Base-by-base conservation (phyloP, 1,140 invertebrate genomes). In the Pseudachorutes palmiensis region DNA sequence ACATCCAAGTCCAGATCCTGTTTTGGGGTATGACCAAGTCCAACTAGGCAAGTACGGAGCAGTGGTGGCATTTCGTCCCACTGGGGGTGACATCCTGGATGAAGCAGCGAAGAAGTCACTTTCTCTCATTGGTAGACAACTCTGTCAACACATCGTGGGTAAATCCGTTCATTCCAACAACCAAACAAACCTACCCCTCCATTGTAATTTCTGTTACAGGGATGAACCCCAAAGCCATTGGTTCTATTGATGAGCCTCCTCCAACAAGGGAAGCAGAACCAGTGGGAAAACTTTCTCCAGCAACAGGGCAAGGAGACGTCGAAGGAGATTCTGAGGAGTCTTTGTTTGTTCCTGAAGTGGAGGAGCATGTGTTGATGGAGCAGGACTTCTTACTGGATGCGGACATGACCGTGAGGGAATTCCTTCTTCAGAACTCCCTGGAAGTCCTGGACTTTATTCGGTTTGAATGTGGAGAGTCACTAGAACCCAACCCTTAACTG, bases 141-240 rank as follows among this genome's bases (percentile, higher is more conserved):
- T 94, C 9, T 94, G 92, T 77, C 92, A 95, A 76, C 94, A 97
- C 76, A 86, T 97, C 74, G 90, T 97, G 49, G 92, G 85, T 84
- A 75, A 74, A n/a, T n/a, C n/a, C n/a, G n/a, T n/a, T n/a, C n/a
- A n/a, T n/a, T n/a, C n/a, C n/a, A n/a, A n/a, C n/a, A n/a, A n/a
- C n/a, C n/a, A 74, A 64, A 32, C 31, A 19, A 68, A 64, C 57
- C 45, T 29, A 59, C 3, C 19, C 3, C 16, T 45, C 22, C 59
- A 55, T 19, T 64, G 55, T 62, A 67, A 26, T 28, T 61, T n/a
- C 51, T 41, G 55, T 69, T 72, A 67, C 62, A 84, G 85, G 92
- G 24, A 89, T 94, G 85, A 91, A 91, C 75, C 93, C 93, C 0
- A 77, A 72, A 29, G 87, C 86, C 78, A 83, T 96, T 71, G 92